Evolutionary conservation across 2,888 invertebrate species (phyloP), one percentile per base, ranked within the genome.

Genomic region (Drosophila lacicola): DNA sequence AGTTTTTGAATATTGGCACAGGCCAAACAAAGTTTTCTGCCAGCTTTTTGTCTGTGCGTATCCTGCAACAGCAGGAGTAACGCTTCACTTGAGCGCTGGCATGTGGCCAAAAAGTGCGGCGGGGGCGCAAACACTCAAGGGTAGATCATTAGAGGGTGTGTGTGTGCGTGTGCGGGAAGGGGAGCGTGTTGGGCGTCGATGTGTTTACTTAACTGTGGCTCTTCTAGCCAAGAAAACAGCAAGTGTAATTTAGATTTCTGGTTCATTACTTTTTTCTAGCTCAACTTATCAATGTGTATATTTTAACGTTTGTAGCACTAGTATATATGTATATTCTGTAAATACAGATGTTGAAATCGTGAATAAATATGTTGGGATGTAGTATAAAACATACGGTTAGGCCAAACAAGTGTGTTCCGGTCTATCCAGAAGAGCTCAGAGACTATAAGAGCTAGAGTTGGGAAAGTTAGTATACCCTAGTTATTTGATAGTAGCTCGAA

Each of bases 1-100:
- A 88, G 83, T 83, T 83, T 83, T 82, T 87, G 83, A 83, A 83
- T 83, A 83, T 83, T 83, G 85, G 76, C 82, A 72, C 67, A 74
- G 74, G 66, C 82, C 85, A 83, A 87, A 84, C 81, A 84, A 74
- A 75, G 58, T 65, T 76, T 54, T 56, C 67, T 77, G 67, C 58
- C 72, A 76, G 76, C 76, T 62, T 63, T 62, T 65, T 39, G 41
- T 56, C 54, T 21, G 49, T 45, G 39, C 25, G 57, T 56, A 54
- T 70, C 71, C 73, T 71, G 60, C 70, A 53, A 50, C 61, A 57
- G 58, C 65, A 69, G 65, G 55, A 70, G 56, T 63, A 67, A 36
- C 41, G 44, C 51, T 42, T n/a, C 51, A 46, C 37, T 64, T 68
- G 45, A 57, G 33, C 21, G 33, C 33, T 78, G 84, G 78, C 81